A percentile compares a stretch with the other conserved stretches of the same genome.
These are phyloP conservation scores for Eubucco bourcierii DNA, from an alignment of 2,113 vertebrate genomes.

Conservation along the genomic window DNA sequence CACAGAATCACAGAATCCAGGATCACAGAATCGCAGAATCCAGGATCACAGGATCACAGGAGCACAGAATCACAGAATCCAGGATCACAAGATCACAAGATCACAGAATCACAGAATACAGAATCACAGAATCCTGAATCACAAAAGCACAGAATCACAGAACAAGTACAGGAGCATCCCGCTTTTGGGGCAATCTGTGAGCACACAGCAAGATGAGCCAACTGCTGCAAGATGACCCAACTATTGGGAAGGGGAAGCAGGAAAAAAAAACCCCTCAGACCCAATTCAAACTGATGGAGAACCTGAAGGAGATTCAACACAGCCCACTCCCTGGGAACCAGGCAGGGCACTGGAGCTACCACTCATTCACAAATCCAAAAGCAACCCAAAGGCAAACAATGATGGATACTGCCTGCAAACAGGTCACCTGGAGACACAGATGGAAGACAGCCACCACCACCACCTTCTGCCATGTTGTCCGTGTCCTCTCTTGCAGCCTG, in stretches of 20 bases:
- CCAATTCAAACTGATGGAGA: neutral
- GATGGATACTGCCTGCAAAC: neutral
- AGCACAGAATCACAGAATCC: no score
- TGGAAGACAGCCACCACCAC: neutral
- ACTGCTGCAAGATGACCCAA: rapidly evolving
- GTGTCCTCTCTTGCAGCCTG: neutral
- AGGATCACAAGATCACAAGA: no score
- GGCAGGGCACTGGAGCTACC: neutral
- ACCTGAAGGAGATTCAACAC: neutral
- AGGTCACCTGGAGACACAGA: neutral
- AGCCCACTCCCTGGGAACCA: neutral
- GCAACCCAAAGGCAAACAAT: neutral
- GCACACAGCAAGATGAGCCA: rapidly evolving
- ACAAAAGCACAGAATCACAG: no score
- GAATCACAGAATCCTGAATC: no score
- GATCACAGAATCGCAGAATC: no score
- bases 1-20: no score
- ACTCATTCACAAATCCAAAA: neutral
- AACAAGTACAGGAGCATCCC: neutral
- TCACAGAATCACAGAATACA: no score
- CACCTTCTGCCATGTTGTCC: neutral
- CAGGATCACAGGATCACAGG: no score
- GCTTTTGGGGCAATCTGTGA: neutral
- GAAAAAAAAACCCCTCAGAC: rapidly evolving
- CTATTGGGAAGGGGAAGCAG: neutral